Percentiles rank a stretch among this genome's conserved stretches.
phyloP scores from a whole-genome alignment of 2,888 invertebrate species.

The Noctua pronuba region DNA sequence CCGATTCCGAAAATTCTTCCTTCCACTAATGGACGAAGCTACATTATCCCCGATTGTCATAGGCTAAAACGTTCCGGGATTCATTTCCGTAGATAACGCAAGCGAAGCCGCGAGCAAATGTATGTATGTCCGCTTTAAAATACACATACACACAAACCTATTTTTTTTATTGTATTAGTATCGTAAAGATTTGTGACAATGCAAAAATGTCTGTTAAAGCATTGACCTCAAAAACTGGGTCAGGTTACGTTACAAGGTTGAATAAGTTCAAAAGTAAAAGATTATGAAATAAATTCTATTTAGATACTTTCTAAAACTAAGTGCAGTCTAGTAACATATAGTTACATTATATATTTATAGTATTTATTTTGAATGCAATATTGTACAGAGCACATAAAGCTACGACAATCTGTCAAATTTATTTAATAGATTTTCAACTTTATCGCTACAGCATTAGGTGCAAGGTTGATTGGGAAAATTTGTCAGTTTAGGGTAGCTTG shows the following conservation, averaged over 20 bases:
- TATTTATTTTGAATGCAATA: neutral
- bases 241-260: conserved; percentile 23
- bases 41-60: neutral
- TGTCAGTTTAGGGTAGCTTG: too few relatives aligned
- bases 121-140: neutral
- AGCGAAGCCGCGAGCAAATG: neutral
- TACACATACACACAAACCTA: neutral
- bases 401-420: too few relatives aligned
- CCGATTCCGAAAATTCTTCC: neutral
- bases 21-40: neutral
- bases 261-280: conserved; percentile 24
- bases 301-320: conserved; percentile 22
- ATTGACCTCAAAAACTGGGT: conserved; percentile 39
- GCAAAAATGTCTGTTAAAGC: conserved; percentile 5
- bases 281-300: neutral
- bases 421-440: too few relatives aligned
- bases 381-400: too few relatives aligned
- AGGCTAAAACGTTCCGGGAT: neutral
- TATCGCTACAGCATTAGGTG: too few relatives aligned
- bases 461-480: too few relatives aligned
- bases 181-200: conserved; percentile 2
- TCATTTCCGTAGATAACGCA: neutral
- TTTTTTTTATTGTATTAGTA: neutral
- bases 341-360: neutral
- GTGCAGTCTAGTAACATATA: neutral